phyloP scores from a whole-genome alignment of 2,888 invertebrate species.

The Ichneumoninae sp. region DNA sequence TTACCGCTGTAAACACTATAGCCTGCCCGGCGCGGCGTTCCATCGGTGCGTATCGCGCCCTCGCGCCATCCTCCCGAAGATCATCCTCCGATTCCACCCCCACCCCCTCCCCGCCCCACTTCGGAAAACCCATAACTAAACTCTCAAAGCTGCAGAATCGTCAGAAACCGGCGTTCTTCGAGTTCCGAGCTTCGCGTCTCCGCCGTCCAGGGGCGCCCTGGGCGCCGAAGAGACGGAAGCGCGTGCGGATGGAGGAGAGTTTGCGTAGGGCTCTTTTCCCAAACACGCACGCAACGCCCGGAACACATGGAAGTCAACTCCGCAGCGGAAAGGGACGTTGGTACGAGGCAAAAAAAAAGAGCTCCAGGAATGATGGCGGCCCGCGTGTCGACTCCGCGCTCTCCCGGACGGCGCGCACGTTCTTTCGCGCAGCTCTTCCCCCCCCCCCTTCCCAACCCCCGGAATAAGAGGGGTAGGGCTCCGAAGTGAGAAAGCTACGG shows the following conservation, averaged over 20 bases:
- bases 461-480: slow-evolving; percentile 25
- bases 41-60: neutral
- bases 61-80: neutral
- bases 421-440: slow-evolving; percentile 65
- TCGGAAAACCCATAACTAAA: neutral
- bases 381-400: slow-evolving; percentile 38
- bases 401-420: slow-evolving; percentile 56
- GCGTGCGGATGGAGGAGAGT: neutral
- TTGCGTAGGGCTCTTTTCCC: slow-evolving; percentile 2
- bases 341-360: slow-evolving; percentile 58
- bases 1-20: neutral
- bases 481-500: slow-evolving; percentile 49
- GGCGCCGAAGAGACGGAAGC: slow-evolving; percentile 8
- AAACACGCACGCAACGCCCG: slow-evolving; percentile 9
- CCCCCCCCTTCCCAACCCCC: slow-evolving; percentile 18
- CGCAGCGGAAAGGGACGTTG: slow-evolving; percentile 22
- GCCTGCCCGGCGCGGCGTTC: neutral
- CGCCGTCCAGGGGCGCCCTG: slow-evolving; percentile 32
- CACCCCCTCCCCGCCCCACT: neutral
- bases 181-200: neutral
- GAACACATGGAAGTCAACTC: slow-evolving; percentile 17
- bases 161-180: neutral
- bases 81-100: neutral
- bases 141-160: too few relatives aligned
- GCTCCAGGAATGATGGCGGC: slow-evolving; percentile 68